Evolutionary conservation across 2,113 vertebrate species (phyloP), one percentile per base, ranked within the genome.

Genomic region (Arvicanthis niloticus): DNA sequence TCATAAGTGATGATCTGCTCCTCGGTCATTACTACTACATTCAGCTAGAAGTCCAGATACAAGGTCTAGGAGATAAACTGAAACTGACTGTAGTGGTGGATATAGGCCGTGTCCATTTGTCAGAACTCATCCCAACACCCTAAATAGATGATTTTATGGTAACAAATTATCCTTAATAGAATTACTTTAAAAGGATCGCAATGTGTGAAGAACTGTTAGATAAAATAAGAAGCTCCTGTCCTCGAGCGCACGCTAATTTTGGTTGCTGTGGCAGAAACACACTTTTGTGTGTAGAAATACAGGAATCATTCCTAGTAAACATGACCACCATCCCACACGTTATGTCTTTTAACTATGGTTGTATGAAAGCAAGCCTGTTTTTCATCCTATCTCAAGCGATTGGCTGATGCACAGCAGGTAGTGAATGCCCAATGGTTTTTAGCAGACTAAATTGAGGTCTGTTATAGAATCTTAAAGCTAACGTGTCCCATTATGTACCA

Each of bases 1-100:
- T 98, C 98, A 96, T 91, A 97, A 98, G 98, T 98, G 98, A 96
- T 94, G 97, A 97, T 98, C 91, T 94, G 97, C 97, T 97, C 93
- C 70, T 11, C 16, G 85, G 94, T 78, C 95, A 76, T 96, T 11
- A 42, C 93, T 37, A 67, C 62, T 60, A 75, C 3, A 19, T 56
- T 80, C 93, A 93, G 95, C 89, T 96, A 97, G 85, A 0, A 4
- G 5, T 2, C 81, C 91, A 93, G 73, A 91, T 93, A 82, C 51
- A 60, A 94, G 73, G 78, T 60, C 93, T 94, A 88, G 70, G 65
- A 80, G 94, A 96, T 92, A 86, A 95, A 72, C 9, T 0, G 75
- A 97, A 89, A 42, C 48, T 21, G 86, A 94, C 77, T 91, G 91
- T 2, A 5, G 34, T 70, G 56, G 80, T 72, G n/a, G 78, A 65